phyloP scores from a whole-genome alignment of 1,140 invertebrate species.

The Dreissena polymorpha region DNA sequence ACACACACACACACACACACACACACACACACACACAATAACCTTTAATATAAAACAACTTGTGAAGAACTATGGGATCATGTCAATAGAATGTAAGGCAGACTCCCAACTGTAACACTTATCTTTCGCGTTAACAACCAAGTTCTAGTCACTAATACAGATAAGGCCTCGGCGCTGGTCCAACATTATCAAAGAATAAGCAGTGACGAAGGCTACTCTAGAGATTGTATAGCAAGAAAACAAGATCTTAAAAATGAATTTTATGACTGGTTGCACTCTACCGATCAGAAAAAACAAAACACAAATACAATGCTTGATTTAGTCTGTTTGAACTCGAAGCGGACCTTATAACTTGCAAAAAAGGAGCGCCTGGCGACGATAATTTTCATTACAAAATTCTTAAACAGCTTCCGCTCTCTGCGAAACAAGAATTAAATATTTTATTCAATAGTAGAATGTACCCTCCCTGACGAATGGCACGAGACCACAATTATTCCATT shows the following conservation, averaged over 20 bases:
- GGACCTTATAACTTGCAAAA: background rate
- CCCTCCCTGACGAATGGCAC: no score
- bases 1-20: no score
- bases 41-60: no score
- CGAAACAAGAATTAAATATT: no score
- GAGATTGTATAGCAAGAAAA: background rate
- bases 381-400: no score
- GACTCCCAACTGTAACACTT: background rate
- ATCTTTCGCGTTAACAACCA: background rate
- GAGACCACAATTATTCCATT: no score
- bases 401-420: no score
- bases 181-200: background rate
- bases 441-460: no score
- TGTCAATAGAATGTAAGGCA: background rate
- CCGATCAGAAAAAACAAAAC: background rate
- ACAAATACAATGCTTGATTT: background rate
- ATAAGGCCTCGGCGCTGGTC: conserved; percentile 6
- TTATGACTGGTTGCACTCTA: background rate
- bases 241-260: background rate
- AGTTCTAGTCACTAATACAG: background rate
- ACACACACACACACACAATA: no score
- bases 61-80: background rate
- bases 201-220: background rate
- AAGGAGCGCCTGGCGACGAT: background rate
- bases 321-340: conserved; percentile 2